Evolutionary conservation across 2,797 vertebrate species (phyloP), one percentile per base, ranked within the genome.

Genomic region (Tachyglossus aculeatus): DNA sequence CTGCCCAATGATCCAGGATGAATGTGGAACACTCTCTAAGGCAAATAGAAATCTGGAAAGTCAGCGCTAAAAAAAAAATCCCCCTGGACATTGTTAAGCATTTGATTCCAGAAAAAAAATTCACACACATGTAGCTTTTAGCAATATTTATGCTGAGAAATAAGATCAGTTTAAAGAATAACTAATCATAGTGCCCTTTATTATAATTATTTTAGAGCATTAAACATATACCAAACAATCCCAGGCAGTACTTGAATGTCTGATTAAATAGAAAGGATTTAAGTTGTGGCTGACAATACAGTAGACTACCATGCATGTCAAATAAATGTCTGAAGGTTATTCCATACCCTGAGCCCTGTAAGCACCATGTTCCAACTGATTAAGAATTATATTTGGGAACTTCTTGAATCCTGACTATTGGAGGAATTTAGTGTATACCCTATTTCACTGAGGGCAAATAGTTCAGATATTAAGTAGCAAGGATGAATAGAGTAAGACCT

Each of bases 381-480:
- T 53, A 16, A 44, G 13, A 36, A 24, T 56, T 66, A 51, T 45
- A 38, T 36, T 53, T 47, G 27, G 3, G 5, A 39, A 1, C 11
- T 39, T 50, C 22, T 15, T 44, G 43, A 47, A 67, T 4, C 4
- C 16, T 11, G 11, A 13, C 27, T 33, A 51, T 5, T 38, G 59
- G 12, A 29, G 25, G 1, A 22, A 14, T 29, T 9, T 8, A 19
- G 38, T 62, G 60, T 60, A 21, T 54, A 73, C 3, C 9, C 27
- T 40, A 44, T 54, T 4, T 47, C 3, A 21, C 19, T 6, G 29
- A 63, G 5, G 3, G 68, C 25, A 57, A 44, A 12, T 48, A 19
- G 64, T 43, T 24, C 14, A 61, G 56, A 66, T 50, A 40, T 40
- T 66, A 77, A 39, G 3, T 37, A 47, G 45, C 22, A 66, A 62